These are phyloP conservation scores for Autographa pulchrina DNA, from an alignment of 2,888 invertebrate species.

Conservation along the genomic window DNA sequence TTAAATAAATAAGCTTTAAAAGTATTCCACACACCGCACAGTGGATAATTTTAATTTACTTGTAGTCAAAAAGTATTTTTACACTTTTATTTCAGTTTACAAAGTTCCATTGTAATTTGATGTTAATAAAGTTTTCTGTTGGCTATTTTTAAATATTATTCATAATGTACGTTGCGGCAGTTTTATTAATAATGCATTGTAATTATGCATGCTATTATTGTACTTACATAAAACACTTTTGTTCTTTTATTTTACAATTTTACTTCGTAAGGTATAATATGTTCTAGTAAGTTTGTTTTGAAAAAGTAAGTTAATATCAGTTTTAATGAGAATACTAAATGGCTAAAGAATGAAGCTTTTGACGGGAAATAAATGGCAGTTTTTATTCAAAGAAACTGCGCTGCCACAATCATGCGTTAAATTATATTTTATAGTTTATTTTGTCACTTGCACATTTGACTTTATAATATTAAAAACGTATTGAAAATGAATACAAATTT, in stretches of 20 bases:
- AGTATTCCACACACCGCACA: neutral
- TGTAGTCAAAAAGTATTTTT: neutral
- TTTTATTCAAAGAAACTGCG: too few species aligned
- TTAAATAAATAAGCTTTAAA: neutral
- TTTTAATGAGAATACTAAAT: slow-evolving; percentile 17
- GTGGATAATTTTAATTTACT: neutral
- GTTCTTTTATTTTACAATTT: slow-evolving; percentile 2
- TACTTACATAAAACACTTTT: slow-evolving; percentile 1
- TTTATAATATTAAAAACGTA: too few species aligned
- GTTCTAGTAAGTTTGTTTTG: slow-evolving; percentile 19
- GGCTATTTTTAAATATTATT: neutral
- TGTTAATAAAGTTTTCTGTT: neutral
- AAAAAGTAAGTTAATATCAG: slow-evolving; percentile 43
- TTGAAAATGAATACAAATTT: too few species aligned
- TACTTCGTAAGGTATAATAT: slow-evolving; percentile 9
- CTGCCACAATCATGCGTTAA: too few species aligned
- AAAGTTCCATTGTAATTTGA: neutral
- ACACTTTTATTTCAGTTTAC: neutral
- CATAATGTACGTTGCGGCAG: neutral
- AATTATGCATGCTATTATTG: slow-evolving; percentile 44
- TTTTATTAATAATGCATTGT: slow-evolving; percentile 55
- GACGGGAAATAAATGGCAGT: slow-evolving; percentile 3
- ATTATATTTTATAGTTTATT: too few species aligned
- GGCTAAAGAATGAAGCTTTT: slow-evolving; percentile 8
- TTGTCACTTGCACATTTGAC: too few species aligned